Conservation (phyloP, 2,797 vertebrate genomes). For the Eulemur mongoz region DNA sequence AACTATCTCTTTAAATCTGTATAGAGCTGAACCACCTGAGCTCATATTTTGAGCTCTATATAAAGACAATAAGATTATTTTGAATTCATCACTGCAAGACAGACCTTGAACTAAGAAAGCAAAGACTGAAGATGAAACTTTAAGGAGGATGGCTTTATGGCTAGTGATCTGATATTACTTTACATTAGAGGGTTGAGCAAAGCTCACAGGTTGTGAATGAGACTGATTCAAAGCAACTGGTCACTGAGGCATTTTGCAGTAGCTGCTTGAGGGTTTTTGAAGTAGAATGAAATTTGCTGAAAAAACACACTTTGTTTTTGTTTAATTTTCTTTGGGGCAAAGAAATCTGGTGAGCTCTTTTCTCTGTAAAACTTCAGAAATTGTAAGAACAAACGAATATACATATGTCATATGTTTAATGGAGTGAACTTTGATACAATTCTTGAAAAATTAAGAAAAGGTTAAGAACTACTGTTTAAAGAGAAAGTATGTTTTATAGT, state of each 20-base stretch:
- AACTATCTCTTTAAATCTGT: neutral
- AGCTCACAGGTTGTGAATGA: neutral
- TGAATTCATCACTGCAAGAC: neutral
- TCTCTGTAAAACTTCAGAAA: slow-evolving; percentile 36
- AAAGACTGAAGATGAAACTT: neutral
- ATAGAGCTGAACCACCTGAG: neutral
- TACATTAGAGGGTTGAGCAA: neutral
- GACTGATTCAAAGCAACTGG: neutral
- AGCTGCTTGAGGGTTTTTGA: neutral
- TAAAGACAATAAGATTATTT: neutral
- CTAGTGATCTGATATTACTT: neutral
- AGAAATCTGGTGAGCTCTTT: neutral
- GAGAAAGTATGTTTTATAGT: neutral
- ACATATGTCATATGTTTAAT: neutral
- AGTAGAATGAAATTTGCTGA: neutral
- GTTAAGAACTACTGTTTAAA: neutral
- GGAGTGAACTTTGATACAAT: neutral
- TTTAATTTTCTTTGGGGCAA: neutral
- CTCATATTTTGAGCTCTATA: neutral
- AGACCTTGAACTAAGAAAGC: neutral
- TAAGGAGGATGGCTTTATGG: neutral
- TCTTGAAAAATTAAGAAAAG: neutral
- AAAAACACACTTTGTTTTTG: neutral
- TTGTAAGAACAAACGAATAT: neutral
- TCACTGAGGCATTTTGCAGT: neutral